Percentiles rank a stretch among this genome's conserved stretches.
Evolutionary conservation across 1,140 invertebrate genomes (phyloP).

Genomic region (Drosophila bipectinata): DNA sequence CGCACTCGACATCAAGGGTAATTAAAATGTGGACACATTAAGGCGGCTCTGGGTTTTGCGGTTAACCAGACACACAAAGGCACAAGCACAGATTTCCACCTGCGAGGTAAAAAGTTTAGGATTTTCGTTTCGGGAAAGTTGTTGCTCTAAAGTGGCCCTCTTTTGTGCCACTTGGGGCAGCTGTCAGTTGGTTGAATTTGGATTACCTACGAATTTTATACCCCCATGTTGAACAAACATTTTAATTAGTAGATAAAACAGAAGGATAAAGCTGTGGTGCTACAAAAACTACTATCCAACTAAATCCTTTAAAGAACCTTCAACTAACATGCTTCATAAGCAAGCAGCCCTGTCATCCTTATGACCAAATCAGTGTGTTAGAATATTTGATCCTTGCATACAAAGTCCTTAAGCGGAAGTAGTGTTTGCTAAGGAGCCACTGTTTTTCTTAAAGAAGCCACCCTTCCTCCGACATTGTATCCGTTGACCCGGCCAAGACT

Average conservation of each 20-base stretch:
- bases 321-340: background rate
- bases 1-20: slow-evolving; percentile 74
- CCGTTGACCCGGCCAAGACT: slow-evolving; percentile 11
- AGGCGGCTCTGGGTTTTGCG: slow-evolving; percentile 22
- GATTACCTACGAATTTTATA: background rate
- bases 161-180: slow-evolving; percentile 1
- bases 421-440: slow-evolving; percentile 3
- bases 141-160: slow-evolving; percentile 15
- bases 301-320: background rate
- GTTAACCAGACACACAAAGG: slow-evolving; percentile 10
- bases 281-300: background rate
- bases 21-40: slow-evolving; percentile 74
- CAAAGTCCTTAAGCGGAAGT: slow-evolving; percentile 12
- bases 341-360: background rate
- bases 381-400: slow-evolving; percentile 16
- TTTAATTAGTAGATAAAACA: slow-evolving; percentile 24
- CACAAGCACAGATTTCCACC: slow-evolving; percentile 11
- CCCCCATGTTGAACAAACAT: slow-evolving; percentile 12
- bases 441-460: slow-evolving; percentile 1
- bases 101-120: slow-evolving; percentile 18
- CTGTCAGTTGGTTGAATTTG: slow-evolving; percentile 2
- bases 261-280: background rate
- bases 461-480: slow-evolving; percentile 4
- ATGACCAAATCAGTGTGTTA: background rate
- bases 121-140: slow-evolving; percentile 31